A percentile compares a stretch with the other conserved stretches of the same genome.
phyloP scores from a whole-genome alignment of 2,797 vertebrate genomes.

The Fistularia commersonii region DNA sequence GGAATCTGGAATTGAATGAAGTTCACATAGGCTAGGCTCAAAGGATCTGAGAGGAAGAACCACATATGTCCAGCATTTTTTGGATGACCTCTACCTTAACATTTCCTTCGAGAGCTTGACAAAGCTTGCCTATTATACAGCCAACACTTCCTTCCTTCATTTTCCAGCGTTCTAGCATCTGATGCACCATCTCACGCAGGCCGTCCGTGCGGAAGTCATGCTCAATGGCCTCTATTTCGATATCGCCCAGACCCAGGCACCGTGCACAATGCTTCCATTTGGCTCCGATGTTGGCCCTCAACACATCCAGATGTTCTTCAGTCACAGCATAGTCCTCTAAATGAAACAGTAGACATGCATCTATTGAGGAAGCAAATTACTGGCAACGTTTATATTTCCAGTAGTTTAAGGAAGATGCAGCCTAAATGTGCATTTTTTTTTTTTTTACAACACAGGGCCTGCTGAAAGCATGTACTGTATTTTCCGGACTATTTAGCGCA shows the following conservation, averaged over 20 bases:
- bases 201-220: conserved; percentile 86
- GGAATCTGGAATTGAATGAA: background rate
- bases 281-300: conserved; percentile 81
- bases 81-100: conserved; percentile 77
- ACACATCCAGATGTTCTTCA: conserved; percentile 81
- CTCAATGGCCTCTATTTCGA: conserved; percentile 89
- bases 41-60: conserved; percentile 3
- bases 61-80: conserved; percentile 63
- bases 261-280: conserved; percentile 89
- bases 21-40: background rate
- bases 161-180: conserved; percentile 88
- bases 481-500: too few species aligned
- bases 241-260: conserved; percentile 76
- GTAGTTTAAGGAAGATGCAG: too few species aligned
- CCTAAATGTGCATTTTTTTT: too few species aligned
- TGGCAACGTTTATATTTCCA: background rate
- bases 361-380: background rate
- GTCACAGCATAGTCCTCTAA: conserved; percentile 64
- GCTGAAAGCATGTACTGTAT: too few species aligned
- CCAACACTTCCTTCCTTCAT: conserved; percentile 87
- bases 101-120: conserved; percentile 72
- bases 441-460: too few species aligned
- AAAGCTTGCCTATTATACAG: conserved; percentile 86
- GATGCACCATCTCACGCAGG: conserved; percentile 90
- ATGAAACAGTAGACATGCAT: background rate